Conservation (phyloP, 1,140 invertebrate species). For the Leptestheria dahalacensis region DNA sequence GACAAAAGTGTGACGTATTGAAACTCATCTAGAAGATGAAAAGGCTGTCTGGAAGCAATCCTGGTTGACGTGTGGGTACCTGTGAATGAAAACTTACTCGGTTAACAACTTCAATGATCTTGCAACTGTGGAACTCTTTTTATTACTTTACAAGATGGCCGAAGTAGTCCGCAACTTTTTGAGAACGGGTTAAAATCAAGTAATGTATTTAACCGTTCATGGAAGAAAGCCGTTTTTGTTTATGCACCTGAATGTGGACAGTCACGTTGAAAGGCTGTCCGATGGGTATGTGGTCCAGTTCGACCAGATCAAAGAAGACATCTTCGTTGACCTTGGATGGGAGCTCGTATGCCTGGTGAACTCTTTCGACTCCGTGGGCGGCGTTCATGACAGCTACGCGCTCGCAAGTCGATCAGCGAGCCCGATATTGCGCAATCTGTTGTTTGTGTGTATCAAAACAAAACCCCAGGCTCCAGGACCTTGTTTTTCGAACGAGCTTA, state of each 20-base stretch:
- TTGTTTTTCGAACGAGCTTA: too few relatives aligned
- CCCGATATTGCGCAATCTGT: too few relatives aligned
- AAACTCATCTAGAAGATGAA: constrained; percentile 54
- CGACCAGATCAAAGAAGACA: constrained; percentile 47
- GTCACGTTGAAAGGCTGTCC: constrained; percentile 49
- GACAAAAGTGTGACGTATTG: too few relatives aligned
- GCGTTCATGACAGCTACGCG: constrained; percentile 25
- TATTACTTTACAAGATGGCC: constrained; percentile 42
- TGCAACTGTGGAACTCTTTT: too few relatives aligned
- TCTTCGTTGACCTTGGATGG: constrained; percentile 32
- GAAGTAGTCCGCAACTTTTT: constrained; percentile 43
- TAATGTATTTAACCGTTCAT: too few relatives aligned
- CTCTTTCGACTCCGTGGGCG: constrained; percentile 18
- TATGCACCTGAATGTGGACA: constrained; percentile 40
- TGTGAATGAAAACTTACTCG: constrained; percentile 7
- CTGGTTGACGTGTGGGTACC: constrained; percentile 11
- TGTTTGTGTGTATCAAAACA: too few relatives aligned
- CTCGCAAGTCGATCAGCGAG: constrained; percentile 22
- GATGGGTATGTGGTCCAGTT: constrained; percentile 49
- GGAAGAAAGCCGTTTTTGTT: too few relatives aligned
- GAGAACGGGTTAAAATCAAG: constrained; percentile 38
- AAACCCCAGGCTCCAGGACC: too few relatives aligned
- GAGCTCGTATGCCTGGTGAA: constrained; percentile 21
- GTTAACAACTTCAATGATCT: background rate
- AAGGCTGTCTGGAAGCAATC: constrained; percentile 29